Percentiles rank a stretch among this genome's conserved stretches.
These are phyloP conservation scores for Macrotus californicus DNA, from an alignment of 2,113 vertebrate species.

Conservation along the genomic window DNA sequence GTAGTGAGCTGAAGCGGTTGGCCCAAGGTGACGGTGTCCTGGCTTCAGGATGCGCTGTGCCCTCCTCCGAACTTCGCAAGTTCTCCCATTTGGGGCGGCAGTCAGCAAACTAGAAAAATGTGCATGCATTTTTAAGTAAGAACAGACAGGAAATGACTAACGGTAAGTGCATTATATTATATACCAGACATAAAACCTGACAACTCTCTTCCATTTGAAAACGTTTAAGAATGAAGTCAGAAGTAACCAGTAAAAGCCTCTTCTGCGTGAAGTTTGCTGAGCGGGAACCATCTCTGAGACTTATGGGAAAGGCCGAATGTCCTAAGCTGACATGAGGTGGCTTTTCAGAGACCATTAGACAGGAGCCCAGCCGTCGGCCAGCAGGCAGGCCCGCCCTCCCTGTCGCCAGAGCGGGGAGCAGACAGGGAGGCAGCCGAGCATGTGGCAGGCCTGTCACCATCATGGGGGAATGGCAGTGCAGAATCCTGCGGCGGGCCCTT, in stretches of 20 bases:
- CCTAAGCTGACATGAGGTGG: not conserved
- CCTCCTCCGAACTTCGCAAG: rapidly evolving
- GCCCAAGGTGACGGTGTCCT: rapidly evolving
- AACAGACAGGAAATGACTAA: slow-evolving; percentile 17
- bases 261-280: not conserved
- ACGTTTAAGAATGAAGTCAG: not conserved
- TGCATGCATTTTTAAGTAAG: not conserved
- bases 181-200: slow-evolving; percentile 6
- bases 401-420: not conserved
- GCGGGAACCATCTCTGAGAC: not conserved
- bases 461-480: not conserved
- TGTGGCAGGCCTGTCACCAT: not conserved
- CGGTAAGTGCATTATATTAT: not conserved
- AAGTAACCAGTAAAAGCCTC: slow-evolving; percentile 4
- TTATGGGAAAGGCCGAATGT: not conserved
- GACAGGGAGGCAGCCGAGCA: not conserved
- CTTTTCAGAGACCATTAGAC: not conserved
- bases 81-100: not conserved
- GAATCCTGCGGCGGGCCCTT: not conserved
- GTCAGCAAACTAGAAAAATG: not conserved
- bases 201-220: not conserved
- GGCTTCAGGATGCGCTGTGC: not conserved
- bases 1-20: not conserved
- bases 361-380: not conserved
- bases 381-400: not conserved